Evolutionary conservation across 2,888 invertebrate species (phyloP), one percentile per base, ranked within the genome.

Genomic region (Dusona sp.): DNA sequence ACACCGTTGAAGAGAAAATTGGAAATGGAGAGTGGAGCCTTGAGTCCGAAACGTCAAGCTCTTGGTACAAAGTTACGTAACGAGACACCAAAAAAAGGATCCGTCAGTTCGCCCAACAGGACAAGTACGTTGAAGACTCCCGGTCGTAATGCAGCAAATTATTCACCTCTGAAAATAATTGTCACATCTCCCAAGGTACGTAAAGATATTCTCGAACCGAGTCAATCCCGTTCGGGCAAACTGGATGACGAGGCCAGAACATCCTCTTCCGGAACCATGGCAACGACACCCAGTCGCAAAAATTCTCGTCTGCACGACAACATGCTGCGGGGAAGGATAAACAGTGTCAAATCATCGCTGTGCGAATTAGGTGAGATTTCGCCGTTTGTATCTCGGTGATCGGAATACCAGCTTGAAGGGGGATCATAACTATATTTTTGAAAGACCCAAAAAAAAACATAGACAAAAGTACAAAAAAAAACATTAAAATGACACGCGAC

Each of bases 161-260:
- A 94, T 89, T 91, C 92, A 48, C 92, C 94, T 11, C 90, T 94
- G 48, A 90, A 91, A 87, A 90, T 94, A 82, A 91, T 90, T 86
- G 89, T 94, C 77, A 90, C 90, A 42, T 92, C 93, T 79, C 93
- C 93, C 2, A 92, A 90, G 85, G 89, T 88, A 82, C 84, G 83
- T 79, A 88, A 78, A 88, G 83, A 87, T 79, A 81, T 67, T 9
- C 36, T 64, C 48, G 79, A 83, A 82, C 19, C 85, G 42, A 83
- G 64, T 65, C 67, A 75, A 65, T 75, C 80, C 45, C 78, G 22
- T 29, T 67, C 72, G 81, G 75, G 79, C 36, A 80, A 82, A 70
- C 73, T 48, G 38, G 70, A 65, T 13, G 83, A 78, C 54, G 42
- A 64, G 61, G 42, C 42, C 33, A 33, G 54, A 48, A 42, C 72